Percentiles rank a stretch among this genome's conserved stretches.
phyloP scores from a whole-genome alignment of 2,888 invertebrate genomes.

The Cartodere bifasciata region DNA sequence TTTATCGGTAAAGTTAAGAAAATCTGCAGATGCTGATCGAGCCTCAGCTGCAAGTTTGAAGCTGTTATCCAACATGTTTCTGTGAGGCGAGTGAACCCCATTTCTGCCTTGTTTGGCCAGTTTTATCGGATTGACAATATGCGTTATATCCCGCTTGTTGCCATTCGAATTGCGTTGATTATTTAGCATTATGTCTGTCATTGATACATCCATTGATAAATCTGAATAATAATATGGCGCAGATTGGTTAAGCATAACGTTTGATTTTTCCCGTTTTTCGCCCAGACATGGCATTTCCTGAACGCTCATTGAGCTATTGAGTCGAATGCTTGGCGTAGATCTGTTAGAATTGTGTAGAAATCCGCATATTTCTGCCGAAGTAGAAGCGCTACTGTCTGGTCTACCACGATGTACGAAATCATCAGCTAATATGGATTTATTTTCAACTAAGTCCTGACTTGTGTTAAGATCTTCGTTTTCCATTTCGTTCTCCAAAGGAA shows the following conservation, averaged over 20 bases:
- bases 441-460: neutral
- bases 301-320: constrained; percentile 19
- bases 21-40: constrained; percentile 52
- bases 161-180: constrained; percentile 55
- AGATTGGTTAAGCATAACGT: constrained; percentile 35
- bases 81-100: constrained; percentile 13
- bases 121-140: constrained; percentile 60
- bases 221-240: constrained; percentile 85
- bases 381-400: constrained; percentile 27
- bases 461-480: neutral
- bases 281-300: constrained; percentile 20
- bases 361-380: constrained; percentile 26
- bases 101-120: constrained; percentile 22
- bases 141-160: constrained; percentile 53
- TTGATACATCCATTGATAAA: constrained; percentile 35
- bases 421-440: constrained; percentile 14
- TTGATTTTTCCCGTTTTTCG: constrained; percentile 32
- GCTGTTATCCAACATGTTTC: constrained; percentile 26
- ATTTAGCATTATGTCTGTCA: constrained; percentile 40
- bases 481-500: constrained; percentile 9
- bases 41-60: constrained; percentile 45
- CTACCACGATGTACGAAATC: constrained; percentile 24
- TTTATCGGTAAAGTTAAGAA: constrained; percentile 52
- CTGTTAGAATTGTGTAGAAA: constrained; percentile 24
- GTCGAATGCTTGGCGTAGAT: constrained; percentile 25